Percentiles rank a stretch among this genome's conserved stretches.
Evolutionary conservation across 2,888 invertebrate species (phyloP).

Genomic region (Tribolium freemani): DNA sequence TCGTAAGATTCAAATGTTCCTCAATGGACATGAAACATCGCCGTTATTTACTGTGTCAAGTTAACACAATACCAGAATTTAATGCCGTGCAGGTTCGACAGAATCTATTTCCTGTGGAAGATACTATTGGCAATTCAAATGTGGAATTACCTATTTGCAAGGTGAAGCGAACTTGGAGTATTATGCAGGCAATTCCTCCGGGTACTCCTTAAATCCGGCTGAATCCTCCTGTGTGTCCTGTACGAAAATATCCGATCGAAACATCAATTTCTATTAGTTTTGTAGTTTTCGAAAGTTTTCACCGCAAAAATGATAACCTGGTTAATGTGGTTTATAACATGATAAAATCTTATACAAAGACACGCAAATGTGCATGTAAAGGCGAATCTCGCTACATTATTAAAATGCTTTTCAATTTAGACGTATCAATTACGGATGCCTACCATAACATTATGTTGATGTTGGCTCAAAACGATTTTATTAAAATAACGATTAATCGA

Average conservation of each 20-base stretch:
- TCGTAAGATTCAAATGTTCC: no score
- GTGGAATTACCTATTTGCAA: slow-evolving; percentile 32
- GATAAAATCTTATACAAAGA: neutral
- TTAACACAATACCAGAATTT: slow-evolving; percentile 35
- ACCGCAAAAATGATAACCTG: slow-evolving; percentile 14
- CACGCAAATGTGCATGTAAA: slow-evolving; percentile 27
- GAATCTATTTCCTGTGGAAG: slow-evolving; percentile 37
- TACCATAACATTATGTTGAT: neutral
- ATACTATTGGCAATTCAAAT: slow-evolving; percentile 31
- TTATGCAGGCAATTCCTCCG: slow-evolving; percentile 35
- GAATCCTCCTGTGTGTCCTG: slow-evolving; percentile 5
- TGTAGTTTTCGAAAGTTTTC: neutral
- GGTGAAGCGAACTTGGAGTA: slow-evolving; percentile 20
- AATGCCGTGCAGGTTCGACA: slow-evolving; percentile 34
- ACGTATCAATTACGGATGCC: slow-evolving; percentile 16
- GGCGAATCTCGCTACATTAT: neutral
- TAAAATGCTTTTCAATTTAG: slow-evolving; percentile 4
- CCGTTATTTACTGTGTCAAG: slow-evolving; percentile 12
- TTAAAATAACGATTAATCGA: slow-evolving; percentile 4
- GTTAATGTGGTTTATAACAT: neutral
- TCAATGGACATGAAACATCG: neutral
- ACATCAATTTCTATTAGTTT: slow-evolving; percentile 3
- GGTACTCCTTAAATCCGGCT: slow-evolving; percentile 25
- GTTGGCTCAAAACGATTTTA: neutral
- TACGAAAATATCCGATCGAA: slow-evolving; percentile 16